Percentiles rank a stretch among this genome's conserved stretches.
Evolutionary conservation across 2,113 vertebrate genomes (phyloP).

Genomic region (Cathartes aura): DNA sequence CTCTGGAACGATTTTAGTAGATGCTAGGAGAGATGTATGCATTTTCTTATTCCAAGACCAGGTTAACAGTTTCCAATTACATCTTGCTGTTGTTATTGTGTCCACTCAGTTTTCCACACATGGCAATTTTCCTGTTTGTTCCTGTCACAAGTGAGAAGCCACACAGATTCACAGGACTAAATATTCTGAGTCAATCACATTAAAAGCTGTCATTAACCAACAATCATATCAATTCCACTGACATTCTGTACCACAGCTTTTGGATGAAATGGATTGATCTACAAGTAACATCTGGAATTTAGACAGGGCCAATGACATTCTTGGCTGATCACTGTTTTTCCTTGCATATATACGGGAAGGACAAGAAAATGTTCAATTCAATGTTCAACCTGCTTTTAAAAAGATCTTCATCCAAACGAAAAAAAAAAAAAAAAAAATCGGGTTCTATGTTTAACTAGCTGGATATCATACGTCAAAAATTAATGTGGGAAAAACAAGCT

Average conservation of each 20-base stretch:
- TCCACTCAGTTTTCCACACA: background rate
- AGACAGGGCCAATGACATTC: background rate
- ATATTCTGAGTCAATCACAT: background rate
- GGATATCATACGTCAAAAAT: background rate
- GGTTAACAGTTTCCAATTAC: background rate
- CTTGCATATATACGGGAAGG: background rate
- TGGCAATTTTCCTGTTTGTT: background rate
- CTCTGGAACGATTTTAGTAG: background rate
- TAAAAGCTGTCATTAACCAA: conserved; percentile 11
- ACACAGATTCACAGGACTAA: background rate
- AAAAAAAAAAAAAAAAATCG: background rate
- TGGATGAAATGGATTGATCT: background rate
- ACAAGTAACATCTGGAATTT: background rate
- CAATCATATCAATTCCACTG: background rate
- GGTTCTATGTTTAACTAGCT: background rate
- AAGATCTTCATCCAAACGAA: background rate
- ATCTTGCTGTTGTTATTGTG: background rate
- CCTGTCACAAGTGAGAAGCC: background rate
- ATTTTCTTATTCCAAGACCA: background rate
- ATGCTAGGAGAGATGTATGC: background rate
- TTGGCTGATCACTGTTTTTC: background rate
- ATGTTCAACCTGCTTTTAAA: background rate
- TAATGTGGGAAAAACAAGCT: background rate
- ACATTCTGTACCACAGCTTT: background rate
- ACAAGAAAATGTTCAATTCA: background rate